Evolutionary conservation across 2,113 vertebrate species (phyloP), one percentile per base, ranked within the genome.

Genomic region (Hipposideros armiger): DNA sequence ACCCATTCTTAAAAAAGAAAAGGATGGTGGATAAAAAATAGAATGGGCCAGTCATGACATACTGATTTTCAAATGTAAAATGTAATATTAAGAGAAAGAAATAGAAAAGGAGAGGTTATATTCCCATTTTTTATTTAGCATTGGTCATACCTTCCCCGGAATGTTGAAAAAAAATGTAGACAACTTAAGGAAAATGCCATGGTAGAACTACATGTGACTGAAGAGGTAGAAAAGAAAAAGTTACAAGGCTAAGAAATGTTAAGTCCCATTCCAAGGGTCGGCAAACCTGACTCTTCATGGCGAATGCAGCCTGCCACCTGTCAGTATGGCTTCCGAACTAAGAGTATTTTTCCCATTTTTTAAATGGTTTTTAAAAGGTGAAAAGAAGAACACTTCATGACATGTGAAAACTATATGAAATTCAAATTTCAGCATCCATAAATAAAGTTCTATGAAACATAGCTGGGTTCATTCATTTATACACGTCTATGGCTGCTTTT

Each of bases 11-110:
- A 20, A 58, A 40, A 62, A 32, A 40, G 26, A 40, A 82, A 77
- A 73, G 56, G 7, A 1, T 24, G 64, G 7, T 54, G 20, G 8
- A 70, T 86, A 73, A 93, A 78, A 87, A 50, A 77, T 14, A 58
- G 54, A 86, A 90, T 80, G n/a, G 10, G 24, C 36, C n/a, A 77
- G 36, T 67, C 14, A 58, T 67, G 11, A 50, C 58, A 81, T 2
- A 60, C 9, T 87, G 42, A 88, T 56, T 94, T 78, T 91, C 69
- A 89, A 64, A 73, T 26, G 20, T 4, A 72, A 90, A 90, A 58
- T 54, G 3, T 47, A 90, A 87, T 7, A 58, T 4, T 80, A 72
- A 92, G 14, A 62, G 77, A 76, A 90, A 90, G 6, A 97, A 85
- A 58, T 4, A 77, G 4, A 80, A 88, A 90, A 84, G 28, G 0